Evolutionary conservation across 2,888 invertebrate species (phyloP).

Genomic region (Agrypnus murinus): DNA sequence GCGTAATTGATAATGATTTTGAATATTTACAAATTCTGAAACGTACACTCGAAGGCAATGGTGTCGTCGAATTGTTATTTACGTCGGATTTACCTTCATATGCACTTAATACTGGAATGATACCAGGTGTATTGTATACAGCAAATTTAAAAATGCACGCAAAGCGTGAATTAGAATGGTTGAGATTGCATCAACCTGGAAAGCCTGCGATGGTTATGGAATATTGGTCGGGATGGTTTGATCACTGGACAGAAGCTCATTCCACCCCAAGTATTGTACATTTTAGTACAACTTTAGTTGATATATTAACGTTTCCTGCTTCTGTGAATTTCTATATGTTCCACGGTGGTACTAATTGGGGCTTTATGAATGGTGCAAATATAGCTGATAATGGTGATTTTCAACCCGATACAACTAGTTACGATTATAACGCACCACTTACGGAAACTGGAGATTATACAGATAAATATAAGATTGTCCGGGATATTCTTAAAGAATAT

Average conservation of each 20-base stretch:
- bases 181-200: conserved; percentile 70
- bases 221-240: conserved; percentile 78
- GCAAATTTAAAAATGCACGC: conserved; percentile 73
- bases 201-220: conserved; percentile 76
- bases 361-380: conserved; percentile 72
- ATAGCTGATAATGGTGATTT: conserved; percentile 53
- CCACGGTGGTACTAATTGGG: conserved; percentile 91
- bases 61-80: conserved; percentile 72
- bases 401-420: conserved; percentile 69
- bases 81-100: conserved; percentile 72
- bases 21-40: conserved; percentile 70
- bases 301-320: conserved; percentile 64
- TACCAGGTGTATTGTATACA: conserved; percentile 70
- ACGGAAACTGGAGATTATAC: conserved; percentile 93
- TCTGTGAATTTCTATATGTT: conserved; percentile 94
- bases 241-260: conserved; percentile 72
- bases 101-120: conserved; percentile 66
- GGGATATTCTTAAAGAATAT: conserved; percentile 71
- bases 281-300: conserved; percentile 60
- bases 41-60: conserved; percentile 64
- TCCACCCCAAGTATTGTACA: conserved; percentile 56
- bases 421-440: conserved; percentile 87
- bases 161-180: conserved; percentile 67
- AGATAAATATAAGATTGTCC: conserved; percentile 83
- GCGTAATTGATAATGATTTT: conserved; percentile 65